Base-by-base conservation (phyloP, 2,888 invertebrate genomes). In the Synergus japonicus region DNA sequence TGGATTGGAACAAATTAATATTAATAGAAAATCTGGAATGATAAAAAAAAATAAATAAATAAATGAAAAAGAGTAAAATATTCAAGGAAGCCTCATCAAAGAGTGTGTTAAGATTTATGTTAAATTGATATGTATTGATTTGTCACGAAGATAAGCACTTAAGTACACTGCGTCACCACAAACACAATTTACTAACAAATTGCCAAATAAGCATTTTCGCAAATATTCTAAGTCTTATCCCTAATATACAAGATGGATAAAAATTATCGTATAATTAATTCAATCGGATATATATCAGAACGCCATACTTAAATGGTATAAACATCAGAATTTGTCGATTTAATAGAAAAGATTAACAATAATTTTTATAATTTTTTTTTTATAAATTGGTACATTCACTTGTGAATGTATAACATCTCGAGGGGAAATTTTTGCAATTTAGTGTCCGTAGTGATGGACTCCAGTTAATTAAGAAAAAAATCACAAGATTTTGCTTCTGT, bases 381-480 rank as follows among this genome's bases (percentile, higher is more conserved):
- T 29, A 63, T 63, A 63, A 63, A 63, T 63, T 63, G 63, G 29
- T 63, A 63, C 63, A 63, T 63, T 22, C 29, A 63, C 63, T 63
- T 63, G 4, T 29, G 13, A 29, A 29, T 4, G 63, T 63, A 63
- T 29, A 63, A 29, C 22, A 13, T 22, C 29, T 63, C 13, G 10
- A 29, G 29, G 63, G 63, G 29, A 13, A 63, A 63, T 13, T 63
- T 9, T 8, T 2, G 2, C 8, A 60, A 18, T 10, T 18, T 22
- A 49, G 7, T 49, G 7, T 49, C 49, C 49, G 58, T n/a, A 60
- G 18, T 60, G 18, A 60, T 60, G 18, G 10, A 60, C 18, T 60
- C 58, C 18, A 18, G 22, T 18, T 60, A 60, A 60, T 22, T 18
- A 18, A 46, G 13, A 2, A 46, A 8, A 8, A 3, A 12, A 10